Evolutionary conservation across 2,113 vertebrate genomes (phyloP), one percentile per base, ranked within the genome.

Genomic region (Chamaetylas fuelleborni): DNA sequence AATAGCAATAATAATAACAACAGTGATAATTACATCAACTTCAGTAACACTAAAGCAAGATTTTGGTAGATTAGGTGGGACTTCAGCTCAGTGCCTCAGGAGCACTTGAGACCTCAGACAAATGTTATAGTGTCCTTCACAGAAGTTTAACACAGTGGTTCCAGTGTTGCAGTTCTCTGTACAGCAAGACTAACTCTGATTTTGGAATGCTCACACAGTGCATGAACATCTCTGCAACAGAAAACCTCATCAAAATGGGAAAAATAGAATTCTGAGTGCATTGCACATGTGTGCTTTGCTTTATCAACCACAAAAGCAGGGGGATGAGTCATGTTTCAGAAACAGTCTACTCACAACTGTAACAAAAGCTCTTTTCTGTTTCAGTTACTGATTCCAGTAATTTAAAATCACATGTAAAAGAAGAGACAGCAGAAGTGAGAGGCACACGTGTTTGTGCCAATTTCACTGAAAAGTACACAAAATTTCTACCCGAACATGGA

Each of bases 381-480:
- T 50, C 48, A 72, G 28, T 73, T 66, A 33, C 33, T 29, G 31
- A 38, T 36, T 47, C 15, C 50, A 82, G 11, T 23, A 85, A 67
- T 8, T 42, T 42, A 11, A 54, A 40, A 18, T 34, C 3, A 24
- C 23, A 54, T 0, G 0, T 9, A 15, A 57, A 31, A 15, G 11
- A 66, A 62, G 13, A 38, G 28, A 77, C 7, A 54, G 31, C 19
- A 74, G 29, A 89, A 54, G 15, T 8, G 9, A 57, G 8, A 84
- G 17, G 3, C 38, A 45, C 14, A 66, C 40, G 22, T 20, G 4
- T 34, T 57, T 25, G 3, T 4, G 9, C 3, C 7, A 24, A 1
- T 74, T 71, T 70, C 50, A 45, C 29, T 42, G 54, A 70, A 34
- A 64, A 85, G 15, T 12, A 53, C 6, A 38, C 4, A 78, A 23